These are phyloP conservation scores for Phalanger gymnotis DNA, from an alignment of 2,797 vertebrate species.

Conservation along the genomic window DNA sequence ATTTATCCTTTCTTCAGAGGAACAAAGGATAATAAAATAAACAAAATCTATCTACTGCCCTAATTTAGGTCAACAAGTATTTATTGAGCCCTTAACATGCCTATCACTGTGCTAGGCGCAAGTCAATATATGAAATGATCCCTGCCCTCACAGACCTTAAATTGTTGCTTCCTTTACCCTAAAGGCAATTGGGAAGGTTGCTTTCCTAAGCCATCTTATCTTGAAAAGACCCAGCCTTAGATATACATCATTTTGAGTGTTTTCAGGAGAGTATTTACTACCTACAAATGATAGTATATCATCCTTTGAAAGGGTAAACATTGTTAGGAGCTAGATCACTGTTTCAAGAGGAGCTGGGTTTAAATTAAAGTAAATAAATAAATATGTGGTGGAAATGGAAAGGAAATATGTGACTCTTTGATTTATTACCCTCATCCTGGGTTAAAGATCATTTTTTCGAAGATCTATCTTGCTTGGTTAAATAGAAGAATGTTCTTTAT, in stretches of 20 bases:
- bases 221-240: neutral
- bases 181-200: neutral
- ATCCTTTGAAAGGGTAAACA: neutral
- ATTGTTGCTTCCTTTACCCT: constrained; percentile 15
- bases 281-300: neutral
- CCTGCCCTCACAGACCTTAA: neutral
- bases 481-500: neutral
- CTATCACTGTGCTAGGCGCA: neutral
- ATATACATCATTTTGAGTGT: neutral
- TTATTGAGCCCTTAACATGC: neutral
- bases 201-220: neutral
- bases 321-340: neutral
- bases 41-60: neutral
- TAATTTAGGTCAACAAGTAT: neutral
- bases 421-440: constrained; percentile 15
- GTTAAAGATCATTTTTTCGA: neutral
- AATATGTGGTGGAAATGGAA: neutral
- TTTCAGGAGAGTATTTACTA: neutral
- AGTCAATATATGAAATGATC: neutral
- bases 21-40: neutral
- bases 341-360: constrained; percentile 26
- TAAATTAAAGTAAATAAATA: constrained; percentile 25
- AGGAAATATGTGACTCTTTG: constrained; percentile 7
- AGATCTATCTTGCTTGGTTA: constrained; percentile 1
- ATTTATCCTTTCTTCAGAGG: neutral